Conservation (phyloP, 2,113 vertebrate species). For the Petrocephalus microphthalmus region DNA sequence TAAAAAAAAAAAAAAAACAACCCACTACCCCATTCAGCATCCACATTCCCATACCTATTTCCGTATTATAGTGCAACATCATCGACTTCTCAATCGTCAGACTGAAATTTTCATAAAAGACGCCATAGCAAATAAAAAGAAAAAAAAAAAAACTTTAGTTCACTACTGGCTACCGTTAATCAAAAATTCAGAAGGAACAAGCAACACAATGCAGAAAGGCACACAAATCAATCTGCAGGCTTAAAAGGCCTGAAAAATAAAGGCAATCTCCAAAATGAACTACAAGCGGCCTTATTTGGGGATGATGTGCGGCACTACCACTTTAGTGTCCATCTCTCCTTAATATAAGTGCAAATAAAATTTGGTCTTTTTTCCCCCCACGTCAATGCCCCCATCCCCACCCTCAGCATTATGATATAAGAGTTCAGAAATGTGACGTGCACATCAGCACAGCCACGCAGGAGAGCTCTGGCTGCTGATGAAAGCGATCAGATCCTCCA, state of each 20-base stretch:
- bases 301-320: not conserved
- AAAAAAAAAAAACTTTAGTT: not conserved
- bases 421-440: not conserved
- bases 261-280: not conserved
- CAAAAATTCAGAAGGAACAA: not conserved
- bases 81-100: slow-evolving; percentile 26
- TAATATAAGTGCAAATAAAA: slow-evolving; percentile 15
- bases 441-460: too few relatives aligned
- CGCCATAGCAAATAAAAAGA: not conserved
- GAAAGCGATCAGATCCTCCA: not conserved
- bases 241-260: not conserved
- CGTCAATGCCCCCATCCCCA: not conserved
- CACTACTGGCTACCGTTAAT: slow-evolving; percentile 3
- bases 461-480: not conserved
- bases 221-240: not conserved
- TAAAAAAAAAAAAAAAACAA: slow-evolving; percentile 31
- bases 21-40: slow-evolving; percentile 32
- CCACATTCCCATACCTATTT: slow-evolving; percentile 47
- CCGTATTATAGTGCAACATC: slow-evolving; percentile 59
- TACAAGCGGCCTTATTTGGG: not conserved
- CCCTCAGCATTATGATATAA: not conserved
- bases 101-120: not conserved
- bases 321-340: slow-evolving; percentile 18
- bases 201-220: not conserved
- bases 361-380: not conserved